Conservation (phyloP, 2,113 vertebrate species). For the Pavo muticus region DNA sequence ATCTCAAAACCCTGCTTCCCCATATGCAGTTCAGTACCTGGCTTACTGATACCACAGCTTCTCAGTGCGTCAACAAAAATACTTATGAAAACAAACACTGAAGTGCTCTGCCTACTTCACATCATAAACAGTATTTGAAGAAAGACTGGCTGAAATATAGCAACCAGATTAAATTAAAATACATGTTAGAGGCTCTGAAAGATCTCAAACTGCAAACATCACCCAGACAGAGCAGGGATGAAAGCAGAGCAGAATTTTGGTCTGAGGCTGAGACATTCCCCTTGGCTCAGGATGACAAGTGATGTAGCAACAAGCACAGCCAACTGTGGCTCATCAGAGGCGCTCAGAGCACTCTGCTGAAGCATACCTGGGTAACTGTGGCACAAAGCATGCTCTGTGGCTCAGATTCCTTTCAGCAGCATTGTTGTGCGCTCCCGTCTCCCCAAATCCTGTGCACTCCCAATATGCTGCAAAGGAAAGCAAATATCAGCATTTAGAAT, state of each 20-base stretch:
- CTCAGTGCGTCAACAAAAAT: neutral
- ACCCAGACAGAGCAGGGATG: neutral
- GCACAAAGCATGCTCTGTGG: slow-evolving; percentile 58
- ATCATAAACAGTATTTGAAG: neutral
- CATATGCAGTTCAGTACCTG: neutral
- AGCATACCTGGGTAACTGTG: slow-evolving; percentile 69
- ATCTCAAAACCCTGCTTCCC: neutral
- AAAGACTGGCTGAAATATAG: neutral
- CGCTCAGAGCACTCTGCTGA: neutral
- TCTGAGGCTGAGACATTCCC: neutral
- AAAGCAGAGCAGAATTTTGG: neutral
- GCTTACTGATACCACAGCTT: neutral
- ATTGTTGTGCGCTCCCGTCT: neutral
- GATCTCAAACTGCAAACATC: neutral
- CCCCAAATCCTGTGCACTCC: neutral
- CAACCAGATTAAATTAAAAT: neutral
- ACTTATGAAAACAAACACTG: neutral
- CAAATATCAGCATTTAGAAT: neutral
- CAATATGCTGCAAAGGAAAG: slow-evolving; percentile 37
- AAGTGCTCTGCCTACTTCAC: neutral
- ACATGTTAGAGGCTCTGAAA: neutral
- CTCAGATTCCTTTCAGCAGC: slow-evolving; percentile 71
- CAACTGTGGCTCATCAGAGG: fast-evolving
- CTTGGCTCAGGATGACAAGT: neutral
- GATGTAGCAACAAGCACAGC: neutral